Evolutionary conservation across 2,113 vertebrate species (phyloP), one percentile per base, ranked within the genome.

Genomic region (Xiphophorus couchianus): DNA sequence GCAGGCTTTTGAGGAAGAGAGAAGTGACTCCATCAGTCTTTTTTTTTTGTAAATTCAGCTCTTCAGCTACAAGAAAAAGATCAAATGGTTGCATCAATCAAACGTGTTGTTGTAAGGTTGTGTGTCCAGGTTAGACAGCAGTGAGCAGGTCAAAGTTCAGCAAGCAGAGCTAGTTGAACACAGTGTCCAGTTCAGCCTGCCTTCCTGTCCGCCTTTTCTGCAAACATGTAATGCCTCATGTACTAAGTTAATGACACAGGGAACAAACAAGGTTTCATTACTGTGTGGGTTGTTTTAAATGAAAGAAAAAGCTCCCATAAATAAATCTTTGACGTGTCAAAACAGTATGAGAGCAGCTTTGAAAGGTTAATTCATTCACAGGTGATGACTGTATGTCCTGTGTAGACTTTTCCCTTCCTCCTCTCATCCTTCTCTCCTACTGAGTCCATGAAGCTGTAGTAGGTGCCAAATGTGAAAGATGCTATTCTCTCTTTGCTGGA

Each of bases 381-480:
- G 58, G 64, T 31, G 64, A 69, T 72, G 78, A 78, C 62, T 81
- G 77, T 25, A 10, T 35, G 66, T 77, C 37, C 80, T 67, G 76
- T 74, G 68, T 28, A 60, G 28, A 75, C 51, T 37, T 54, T 29
- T 25, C 39, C 29, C 9, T 28, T n/a, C 39, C 30, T 28, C 15
- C 76, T 80, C 81, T 78, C 27, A 54, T 64, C 66, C 63, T 58
- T 77, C 33, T 67, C 63, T 65, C 37, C 75, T 71, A 69, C 82
- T 77, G 69, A 37, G 80, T 82, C 71, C 72, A 74, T 54, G 31
- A 58, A 70, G 76, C 69, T 73, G 37, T 76, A 74, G 72, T 64
- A 37, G 74, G 44, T 63, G 69, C 74, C 66, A 71, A 14, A 74
- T 67, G 82, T 89, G 80, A 90, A 90, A 83, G 39, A 77, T 37